Conservation (phyloP, 2,113 vertebrate species). For the Delphinapterus leucas region DNA sequence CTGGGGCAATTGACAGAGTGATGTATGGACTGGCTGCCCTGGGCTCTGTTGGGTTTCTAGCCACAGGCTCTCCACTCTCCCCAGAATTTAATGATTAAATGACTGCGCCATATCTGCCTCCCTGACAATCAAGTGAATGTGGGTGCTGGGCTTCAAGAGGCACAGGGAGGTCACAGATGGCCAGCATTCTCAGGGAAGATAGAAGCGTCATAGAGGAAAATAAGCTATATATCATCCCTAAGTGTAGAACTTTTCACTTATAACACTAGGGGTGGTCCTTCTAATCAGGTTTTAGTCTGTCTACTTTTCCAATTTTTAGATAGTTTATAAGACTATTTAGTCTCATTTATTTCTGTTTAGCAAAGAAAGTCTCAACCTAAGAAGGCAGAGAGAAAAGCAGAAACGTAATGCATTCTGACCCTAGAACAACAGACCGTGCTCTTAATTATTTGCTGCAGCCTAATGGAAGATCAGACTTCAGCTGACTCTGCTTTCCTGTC, state of each 20-base stretch:
- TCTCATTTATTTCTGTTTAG: background rate
- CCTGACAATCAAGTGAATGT: background rate
- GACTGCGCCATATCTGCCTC: background rate
- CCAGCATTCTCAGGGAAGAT: background rate
- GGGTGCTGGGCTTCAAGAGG: background rate
- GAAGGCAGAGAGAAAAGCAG: background rate
- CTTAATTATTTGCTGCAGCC: background rate
- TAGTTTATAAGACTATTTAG: background rate
- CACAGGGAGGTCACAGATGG: background rate
- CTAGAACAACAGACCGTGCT: background rate
- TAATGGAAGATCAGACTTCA: background rate
- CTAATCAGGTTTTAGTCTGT: background rate
- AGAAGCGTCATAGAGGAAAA: background rate
- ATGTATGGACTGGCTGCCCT: background rate
- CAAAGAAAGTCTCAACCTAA: conserved; percentile 2
- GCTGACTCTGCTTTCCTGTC: background rate
- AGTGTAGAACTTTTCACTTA: background rate
- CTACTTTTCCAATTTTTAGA: background rate
- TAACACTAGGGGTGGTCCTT: background rate
- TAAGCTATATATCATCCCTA: too few relatives aligned
- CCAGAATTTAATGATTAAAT: background rate
- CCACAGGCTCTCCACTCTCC: background rate
- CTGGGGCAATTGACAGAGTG: background rate
- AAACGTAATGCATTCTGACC: background rate
- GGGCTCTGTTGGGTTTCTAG: background rate